Conservation (phyloP, 2,888 invertebrate genomes). For the Pandemis corylana region DNA sequence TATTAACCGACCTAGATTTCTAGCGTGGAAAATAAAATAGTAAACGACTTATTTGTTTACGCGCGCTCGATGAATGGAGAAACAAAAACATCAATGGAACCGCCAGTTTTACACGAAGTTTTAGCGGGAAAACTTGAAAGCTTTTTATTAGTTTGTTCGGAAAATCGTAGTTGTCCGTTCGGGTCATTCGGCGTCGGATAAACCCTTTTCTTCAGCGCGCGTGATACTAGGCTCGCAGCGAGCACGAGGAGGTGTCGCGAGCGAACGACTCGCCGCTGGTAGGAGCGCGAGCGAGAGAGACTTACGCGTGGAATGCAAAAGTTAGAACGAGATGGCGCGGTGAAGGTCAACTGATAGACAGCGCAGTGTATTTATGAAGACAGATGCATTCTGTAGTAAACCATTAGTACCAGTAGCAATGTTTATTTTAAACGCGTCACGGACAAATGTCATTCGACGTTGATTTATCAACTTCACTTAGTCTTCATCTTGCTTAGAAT, state of each 20-base stretch:
- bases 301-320: constrained; percentile 73
- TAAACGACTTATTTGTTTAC: constrained; percentile 42
- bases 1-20: constrained; percentile 73
- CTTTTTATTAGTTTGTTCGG: constrained; percentile 61
- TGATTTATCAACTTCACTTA: constrained; percentile 21
- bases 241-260: constrained; percentile 65
- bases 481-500: neutral
- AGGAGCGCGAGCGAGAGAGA: constrained; percentile 66
- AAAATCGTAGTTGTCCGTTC: constrained; percentile 77
- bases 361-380: constrained; percentile 61
- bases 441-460: constrained; percentile 9
- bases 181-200: constrained; percentile 82
- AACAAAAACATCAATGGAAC: constrained; percentile 33
- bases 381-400: constrained; percentile 51
- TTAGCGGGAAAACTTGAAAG: constrained; percentile 67
- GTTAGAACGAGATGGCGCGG: constrained; percentile 66
- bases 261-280: constrained; percentile 55
- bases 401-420: constrained; percentile 14
- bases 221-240: constrained; percentile 81
- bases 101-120: constrained; percentile 47
- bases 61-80: constrained; percentile 39
- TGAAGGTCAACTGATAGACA: constrained; percentile 82
- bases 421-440: constrained; percentile 17
- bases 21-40: constrained; percentile 53
- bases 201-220: constrained; percentile 86